Evolutionary conservation across 2,113 vertebrate genomes (phyloP).

Genomic region (Nycticryphes semicollaris): DNA sequence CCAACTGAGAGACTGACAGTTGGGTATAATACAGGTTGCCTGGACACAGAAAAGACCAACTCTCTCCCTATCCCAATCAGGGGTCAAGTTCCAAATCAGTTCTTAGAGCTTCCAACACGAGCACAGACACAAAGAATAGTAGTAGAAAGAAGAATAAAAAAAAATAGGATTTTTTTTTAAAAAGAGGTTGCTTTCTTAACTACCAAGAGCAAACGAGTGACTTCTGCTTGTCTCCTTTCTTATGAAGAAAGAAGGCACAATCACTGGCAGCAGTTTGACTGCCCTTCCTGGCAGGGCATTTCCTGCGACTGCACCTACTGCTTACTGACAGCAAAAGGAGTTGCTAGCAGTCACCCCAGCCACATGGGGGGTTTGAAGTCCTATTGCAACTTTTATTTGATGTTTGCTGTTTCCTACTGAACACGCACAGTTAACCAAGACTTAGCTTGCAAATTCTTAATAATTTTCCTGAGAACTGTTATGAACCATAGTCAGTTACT

Average conservation of each 20-base stretch:
- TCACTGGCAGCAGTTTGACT: background rate
- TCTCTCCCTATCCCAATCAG: background rate
- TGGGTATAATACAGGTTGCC: background rate
- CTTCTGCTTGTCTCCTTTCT: background rate
- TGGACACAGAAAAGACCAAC: background rate
- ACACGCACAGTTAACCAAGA: background rate
- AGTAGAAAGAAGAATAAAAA: background rate
- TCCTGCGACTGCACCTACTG: background rate
- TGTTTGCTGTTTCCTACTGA: background rate
- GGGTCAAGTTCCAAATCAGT: background rate
- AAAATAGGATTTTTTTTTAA: too few species aligned
- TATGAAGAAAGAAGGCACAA: background rate
- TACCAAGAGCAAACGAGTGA: background rate
- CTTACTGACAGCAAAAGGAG: rapidly evolving
- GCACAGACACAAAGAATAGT: background rate
- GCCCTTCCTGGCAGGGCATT: background rate
- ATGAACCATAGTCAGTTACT: background rate
- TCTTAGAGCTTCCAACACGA: background rate
- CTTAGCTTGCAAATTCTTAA: background rate
- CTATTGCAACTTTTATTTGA: background rate
- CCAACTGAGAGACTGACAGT: background rate
- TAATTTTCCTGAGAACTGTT: background rate
- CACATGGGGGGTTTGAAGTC: background rate
- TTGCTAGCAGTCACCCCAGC: background rate
- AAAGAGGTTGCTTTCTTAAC: background rate